phyloP scores from a whole-genome alignment of 2,113 vertebrate genomes.

The Procavia capensis region DNA sequence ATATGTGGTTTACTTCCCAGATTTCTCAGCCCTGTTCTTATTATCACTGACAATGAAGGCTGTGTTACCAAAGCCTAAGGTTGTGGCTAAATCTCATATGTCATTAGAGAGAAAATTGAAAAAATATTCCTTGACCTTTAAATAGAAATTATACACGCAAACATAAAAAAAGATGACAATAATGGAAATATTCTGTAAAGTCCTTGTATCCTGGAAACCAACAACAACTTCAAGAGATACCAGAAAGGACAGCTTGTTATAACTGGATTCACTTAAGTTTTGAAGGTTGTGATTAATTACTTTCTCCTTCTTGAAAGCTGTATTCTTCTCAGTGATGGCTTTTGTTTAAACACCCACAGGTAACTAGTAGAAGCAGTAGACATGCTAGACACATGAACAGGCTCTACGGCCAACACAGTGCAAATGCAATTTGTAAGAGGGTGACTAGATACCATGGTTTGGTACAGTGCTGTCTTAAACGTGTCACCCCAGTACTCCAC shows the following conservation, averaged over 20 bases:
- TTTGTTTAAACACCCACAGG: neutral
- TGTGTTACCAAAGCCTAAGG: conserved; percentile 72
- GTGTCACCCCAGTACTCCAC: neutral
- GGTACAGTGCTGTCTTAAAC: neutral
- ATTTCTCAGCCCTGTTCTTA: conserved; percentile 59
- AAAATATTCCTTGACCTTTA: conserved; percentile 73
- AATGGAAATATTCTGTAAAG: conserved; percentile 67
- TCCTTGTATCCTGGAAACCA: conserved; percentile 48
- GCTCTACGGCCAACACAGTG: neutral
- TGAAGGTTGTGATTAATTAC: neutral
- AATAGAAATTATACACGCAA: conserved; percentile 74
- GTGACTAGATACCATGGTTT: neutral
- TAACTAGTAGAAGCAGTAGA: neutral
- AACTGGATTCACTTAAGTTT: conserved; percentile 20
- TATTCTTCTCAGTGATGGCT: neutral
- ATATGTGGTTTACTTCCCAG: conserved; percentile 73
- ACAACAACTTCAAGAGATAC: conserved; percentile 48
- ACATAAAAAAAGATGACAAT: conserved; percentile 68
- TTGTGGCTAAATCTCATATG: conserved; percentile 54
- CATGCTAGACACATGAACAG: neutral
- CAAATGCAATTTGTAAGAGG: neutral
- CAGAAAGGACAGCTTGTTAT: neutral
- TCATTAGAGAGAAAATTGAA: conserved; percentile 70
- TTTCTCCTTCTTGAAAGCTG: neutral
- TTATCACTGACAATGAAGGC: conserved; percentile 72